Evolutionary conservation across 2,888 invertebrate genomes (phyloP), one percentile per base, ranked within the genome.

Genomic region (Cremastobaeus sp.): DNA sequence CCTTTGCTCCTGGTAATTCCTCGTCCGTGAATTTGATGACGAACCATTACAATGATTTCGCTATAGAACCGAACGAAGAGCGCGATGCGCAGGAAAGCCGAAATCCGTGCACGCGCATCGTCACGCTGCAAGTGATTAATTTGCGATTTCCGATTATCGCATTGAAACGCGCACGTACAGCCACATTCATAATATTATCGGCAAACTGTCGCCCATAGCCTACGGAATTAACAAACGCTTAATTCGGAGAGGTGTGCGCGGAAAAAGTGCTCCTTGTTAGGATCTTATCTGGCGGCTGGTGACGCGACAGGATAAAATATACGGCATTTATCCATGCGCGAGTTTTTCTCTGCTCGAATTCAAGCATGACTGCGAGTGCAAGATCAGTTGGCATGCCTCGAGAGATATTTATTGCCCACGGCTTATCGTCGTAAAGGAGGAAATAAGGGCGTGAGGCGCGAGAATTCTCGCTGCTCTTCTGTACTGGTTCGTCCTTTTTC

Each of bases 341-440:
- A 66, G 70, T 74, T 70, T 70, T 74, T 65, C 74, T 70, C 70
- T 71, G 17, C 74, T 66, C 43, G 74, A 75, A 75, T 71, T 71
- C 66, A 70, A 71, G 70, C 66, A 66, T 57, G 70, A 68, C 70
- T 75, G 57, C 65, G 54, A 65, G 72, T 55, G 55, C 77, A 68
- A 76, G 76, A 79, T 81, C 76, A 66, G 55, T 48, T 72, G 62
- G 71, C 68, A 57, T 72, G 73, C 55, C 68, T 74, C 73, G 48
- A 74, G 57, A 76, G 77, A 80, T 79, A 81, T 81, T 81, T 81
- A 80, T 78, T 78, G 73, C 81, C 45, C 54, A 68, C 75, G 76
- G 77, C 79, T 81, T 81, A 81, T 81, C 81, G 75, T 79, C 73
- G 60, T 66, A 70, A 70, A 77, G 77, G 76, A 79, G 79, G 47